Percentiles rank a stretch among this genome's conserved stretches.
Evolutionary conservation across 1,140 invertebrate genomes (phyloP).

Genomic region (Papilio helenus): DNA sequence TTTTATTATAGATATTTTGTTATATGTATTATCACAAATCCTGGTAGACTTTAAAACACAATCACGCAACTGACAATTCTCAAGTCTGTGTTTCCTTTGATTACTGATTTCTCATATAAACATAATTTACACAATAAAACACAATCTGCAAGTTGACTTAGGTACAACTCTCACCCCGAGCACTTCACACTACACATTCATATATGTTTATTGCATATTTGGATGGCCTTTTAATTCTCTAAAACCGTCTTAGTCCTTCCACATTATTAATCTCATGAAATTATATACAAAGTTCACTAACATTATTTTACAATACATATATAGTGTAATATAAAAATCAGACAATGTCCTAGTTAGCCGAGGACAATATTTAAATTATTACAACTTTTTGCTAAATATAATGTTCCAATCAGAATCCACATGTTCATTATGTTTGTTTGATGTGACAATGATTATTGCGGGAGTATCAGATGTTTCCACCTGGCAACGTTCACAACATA

Average conservation of each 20-base stretch:
- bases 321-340: slow-evolving; percentile 61
- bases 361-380: slow-evolving; percentile 63
- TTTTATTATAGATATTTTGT: slow-evolving; percentile 84
- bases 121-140: slow-evolving; percentile 82
- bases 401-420: slow-evolving; percentile 50
- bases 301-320: slow-evolving; percentile 77
- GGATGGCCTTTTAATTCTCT: slow-evolving; percentile 80
- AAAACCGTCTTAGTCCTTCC: slow-evolving; percentile 72
- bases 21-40: slow-evolving; percentile 85
- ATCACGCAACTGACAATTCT: slow-evolving; percentile 82
- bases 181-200: slow-evolving; percentile 80
- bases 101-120: slow-evolving; percentile 81
- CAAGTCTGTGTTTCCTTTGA: slow-evolving; percentile 77
- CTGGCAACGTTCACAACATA: no score
- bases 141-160: slow-evolving; percentile 78
- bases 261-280: slow-evolving; percentile 80
- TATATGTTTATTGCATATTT: slow-evolving; percentile 81
- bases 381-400: slow-evolving; percentile 57
- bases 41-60: slow-evolving; percentile 84
- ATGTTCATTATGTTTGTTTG: slow-evolving; percentile 58
- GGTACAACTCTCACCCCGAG: slow-evolving; percentile 73
- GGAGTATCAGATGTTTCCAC: no score
- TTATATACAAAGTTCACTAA: slow-evolving; percentile 82
- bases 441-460: slow-evolving; percentile 71
- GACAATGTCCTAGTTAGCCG: slow-evolving; percentile 55